Base-by-base conservation (phyloP, 1,140 invertebrate species). In the Eufriesea mexicana region DNA sequence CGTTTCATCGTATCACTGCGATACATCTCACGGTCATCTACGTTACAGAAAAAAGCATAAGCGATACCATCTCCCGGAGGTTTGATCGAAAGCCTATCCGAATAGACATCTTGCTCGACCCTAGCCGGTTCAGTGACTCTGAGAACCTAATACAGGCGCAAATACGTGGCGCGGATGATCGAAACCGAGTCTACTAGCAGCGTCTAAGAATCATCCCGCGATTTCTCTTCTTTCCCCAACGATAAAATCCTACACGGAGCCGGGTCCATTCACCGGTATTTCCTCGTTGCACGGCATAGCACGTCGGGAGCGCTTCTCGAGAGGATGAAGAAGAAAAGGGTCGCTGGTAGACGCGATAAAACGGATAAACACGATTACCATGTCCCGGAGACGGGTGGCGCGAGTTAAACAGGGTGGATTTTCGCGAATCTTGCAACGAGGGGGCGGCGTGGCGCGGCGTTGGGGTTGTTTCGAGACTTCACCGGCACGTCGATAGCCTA, bases 401-500 rank as follows among this genome's bases (percentile, higher is more conserved):
- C 25, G 47, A 73, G 59, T 23, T 47, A 75, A n/a, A 35, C 62
- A 35, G 20, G 5, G 47, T 49, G 45, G 62, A 76, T 57, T 75
- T 67, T 42, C 72, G 71, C 23, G 51, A 23, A n/a, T 1, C 23
- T 45, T 55, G 51, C 49, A 67, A 35, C 64, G 18, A 28, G 0
- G 28, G 20, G 23, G 55, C 45, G n/a, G 59, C 59, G 45, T 18
- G 14, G 57, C 49, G 61, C 62, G 54, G 35, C 18, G 66, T 54
- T 55, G 49, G 28, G 59, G 25, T 54, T 73, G 82, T 61, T 66
- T 87, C 55, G 57, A 16, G 7, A 25, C 20, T 55, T 35, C 66
- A 45, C 51, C 42, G 35, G 25, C 62, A 61, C 47, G 68, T 75
- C 64, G 57, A 78, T 83, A 66, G 86, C 57, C 35, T 71, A 23